These are phyloP conservation scores for Climacteris rufus DNA, from an alignment of 2,113 vertebrate species.

Conservation along the genomic window DNA sequence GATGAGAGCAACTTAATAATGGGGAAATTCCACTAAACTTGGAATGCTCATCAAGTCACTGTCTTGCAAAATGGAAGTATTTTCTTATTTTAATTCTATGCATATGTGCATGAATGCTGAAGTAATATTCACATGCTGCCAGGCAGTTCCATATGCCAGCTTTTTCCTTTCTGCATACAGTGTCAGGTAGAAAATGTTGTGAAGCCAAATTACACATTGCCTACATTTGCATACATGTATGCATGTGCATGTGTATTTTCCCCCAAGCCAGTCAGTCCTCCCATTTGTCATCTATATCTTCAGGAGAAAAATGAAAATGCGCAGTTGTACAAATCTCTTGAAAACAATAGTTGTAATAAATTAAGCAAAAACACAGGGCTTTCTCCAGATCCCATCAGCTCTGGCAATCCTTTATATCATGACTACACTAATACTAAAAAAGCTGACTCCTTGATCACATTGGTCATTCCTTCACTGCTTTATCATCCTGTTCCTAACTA, in stretches of 20 bases:
- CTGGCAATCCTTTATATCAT: background rate
- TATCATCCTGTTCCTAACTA: background rate
- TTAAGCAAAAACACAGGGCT: background rate
- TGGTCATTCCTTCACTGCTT: background rate
- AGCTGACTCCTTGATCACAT: background rate
- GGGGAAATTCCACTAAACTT: background rate
- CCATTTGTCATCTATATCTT: background rate
- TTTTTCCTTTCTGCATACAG: background rate
- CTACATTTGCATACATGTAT: background rate
- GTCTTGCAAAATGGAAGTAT: background rate
- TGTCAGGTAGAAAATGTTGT: slow-evolving; percentile 13
- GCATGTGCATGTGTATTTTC: background rate
- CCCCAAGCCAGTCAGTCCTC: background rate
- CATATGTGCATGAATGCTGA: slow-evolving; percentile 37
- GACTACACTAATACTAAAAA: background rate
- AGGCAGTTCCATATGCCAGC: slow-evolving; percentile 46
- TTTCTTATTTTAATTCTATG: slow-evolving; percentile 54
- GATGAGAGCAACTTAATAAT: background rate
- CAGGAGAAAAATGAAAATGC: background rate
- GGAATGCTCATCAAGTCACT: background rate
- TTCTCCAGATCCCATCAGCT: background rate
- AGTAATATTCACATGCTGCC: slow-evolving; percentile 36
- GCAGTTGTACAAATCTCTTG: background rate
- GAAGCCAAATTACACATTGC: background rate
- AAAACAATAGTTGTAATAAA: background rate